Percentiles rank a stretch among this genome's conserved stretches.
phyloP scores from a whole-genome alignment of 1,140 invertebrate species.

The Ceratosolen solmsi region DNA sequence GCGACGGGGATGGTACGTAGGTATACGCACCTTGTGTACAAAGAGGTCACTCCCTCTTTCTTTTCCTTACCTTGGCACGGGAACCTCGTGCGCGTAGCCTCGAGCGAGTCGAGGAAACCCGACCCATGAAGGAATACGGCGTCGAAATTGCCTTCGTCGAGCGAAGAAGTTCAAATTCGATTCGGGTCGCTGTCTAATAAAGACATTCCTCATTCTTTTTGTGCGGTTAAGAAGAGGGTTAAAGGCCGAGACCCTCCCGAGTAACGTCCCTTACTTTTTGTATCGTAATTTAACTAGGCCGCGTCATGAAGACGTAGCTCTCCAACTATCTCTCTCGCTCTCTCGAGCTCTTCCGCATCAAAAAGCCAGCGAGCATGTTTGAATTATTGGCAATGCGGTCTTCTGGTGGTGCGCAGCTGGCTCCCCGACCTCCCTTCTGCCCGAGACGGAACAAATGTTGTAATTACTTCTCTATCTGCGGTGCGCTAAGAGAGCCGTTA shows the following conservation, averaged over 20 bases:
- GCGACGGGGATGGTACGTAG: neutral
- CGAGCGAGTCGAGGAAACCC: slow-evolving; percentile 53
- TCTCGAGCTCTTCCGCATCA: neutral
- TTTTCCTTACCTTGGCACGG: too few species aligned
- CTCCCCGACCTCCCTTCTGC: slow-evolving; percentile 38
- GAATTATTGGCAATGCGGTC: slow-evolving; percentile 28
- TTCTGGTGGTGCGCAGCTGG: slow-evolving; percentile 35
- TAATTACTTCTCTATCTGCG: slow-evolving; percentile 57
- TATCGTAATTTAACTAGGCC: slow-evolving; percentile 49
- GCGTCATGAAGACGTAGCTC: slow-evolving; percentile 34
- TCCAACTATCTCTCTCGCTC: slow-evolving; percentile 35
- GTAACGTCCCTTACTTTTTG: slow-evolving; percentile 50
- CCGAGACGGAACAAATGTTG: slow-evolving; percentile 55
- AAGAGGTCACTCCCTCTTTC: slow-evolving; percentile 56
- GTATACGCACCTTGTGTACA: slow-evolving; percentile 31
- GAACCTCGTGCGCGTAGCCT: neutral
- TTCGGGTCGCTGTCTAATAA: slow-evolving; percentile 66
- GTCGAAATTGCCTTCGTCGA: too few species aligned
- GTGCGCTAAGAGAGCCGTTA: neutral
- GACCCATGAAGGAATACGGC: too few species aligned
- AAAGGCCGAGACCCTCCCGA: neutral
- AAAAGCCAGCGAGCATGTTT: slow-evolving; percentile 16
- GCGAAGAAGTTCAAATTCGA: slow-evolving; percentile 61
- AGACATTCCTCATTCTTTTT: slow-evolving; percentile 71
- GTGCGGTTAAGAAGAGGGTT: slow-evolving; percentile 33